Evolutionary conservation across 2,113 vertebrate species (phyloP).

Genomic region (Menidia beryllina): DNA sequence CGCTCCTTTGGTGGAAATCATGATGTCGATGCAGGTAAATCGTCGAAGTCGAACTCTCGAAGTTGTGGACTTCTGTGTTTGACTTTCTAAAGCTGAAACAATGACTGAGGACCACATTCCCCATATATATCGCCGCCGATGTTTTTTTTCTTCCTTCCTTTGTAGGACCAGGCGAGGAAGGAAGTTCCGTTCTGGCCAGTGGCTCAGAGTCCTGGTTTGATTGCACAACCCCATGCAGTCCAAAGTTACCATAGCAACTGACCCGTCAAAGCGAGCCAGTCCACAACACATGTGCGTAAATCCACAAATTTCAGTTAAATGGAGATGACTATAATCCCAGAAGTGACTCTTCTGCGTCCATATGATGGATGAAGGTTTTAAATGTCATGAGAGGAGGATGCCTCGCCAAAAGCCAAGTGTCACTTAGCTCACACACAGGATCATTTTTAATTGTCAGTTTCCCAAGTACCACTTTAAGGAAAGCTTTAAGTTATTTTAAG

Average conservation of each 20-base stretch:
- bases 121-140: slow-evolving; percentile 58
- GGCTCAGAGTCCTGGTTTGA: slow-evolving; percentile 15
- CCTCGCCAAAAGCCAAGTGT: not conserved
- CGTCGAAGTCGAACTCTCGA: not conserved
- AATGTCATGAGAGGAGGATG: not conserved
- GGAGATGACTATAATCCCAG: slow-evolving; percentile 2
- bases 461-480: not conserved
- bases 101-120: slow-evolving; percentile 6
- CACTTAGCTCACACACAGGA: not conserved
- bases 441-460: not conserved
- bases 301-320: slow-evolving; percentile 8
- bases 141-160: not conserved
- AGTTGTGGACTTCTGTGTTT: not conserved
- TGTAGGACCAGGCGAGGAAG: slow-evolving; percentile 51
- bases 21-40: slow-evolving; percentile 6
- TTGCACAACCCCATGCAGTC: slow-evolving; percentile 51
- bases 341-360: not conserved
- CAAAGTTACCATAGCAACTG: slow-evolving; percentile 30
- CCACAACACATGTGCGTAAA: not conserved
- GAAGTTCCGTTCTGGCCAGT: slow-evolving; percentile 53
- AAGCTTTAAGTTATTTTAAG: no score
- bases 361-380: not conserved
- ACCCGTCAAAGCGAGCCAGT: slow-evolving; percentile 10
- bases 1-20: not conserved
- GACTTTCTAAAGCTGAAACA: not conserved